phyloP scores from a whole-genome alignment of 2,113 vertebrate species.

The Rhombomys opimus region DNA sequence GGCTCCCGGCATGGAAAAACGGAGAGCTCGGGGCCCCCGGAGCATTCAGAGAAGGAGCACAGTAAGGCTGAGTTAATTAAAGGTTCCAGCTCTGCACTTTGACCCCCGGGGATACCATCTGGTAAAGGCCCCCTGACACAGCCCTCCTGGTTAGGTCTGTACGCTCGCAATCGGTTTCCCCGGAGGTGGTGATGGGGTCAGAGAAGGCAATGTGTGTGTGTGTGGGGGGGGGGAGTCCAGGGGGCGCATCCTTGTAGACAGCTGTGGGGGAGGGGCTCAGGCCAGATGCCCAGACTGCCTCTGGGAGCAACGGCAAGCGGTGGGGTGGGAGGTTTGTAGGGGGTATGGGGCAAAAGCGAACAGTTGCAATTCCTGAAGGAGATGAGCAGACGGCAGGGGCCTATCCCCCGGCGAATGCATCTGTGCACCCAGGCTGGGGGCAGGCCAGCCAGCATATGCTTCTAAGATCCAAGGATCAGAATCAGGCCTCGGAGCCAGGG shows the following conservation, averaged over 20 bases:
- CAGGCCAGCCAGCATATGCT: constrained; percentile 33
- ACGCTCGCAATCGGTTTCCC: neutral
- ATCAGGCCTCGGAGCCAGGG: neutral
- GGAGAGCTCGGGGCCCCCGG: constrained; percentile 63
- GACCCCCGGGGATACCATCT: constrained; percentile 60
- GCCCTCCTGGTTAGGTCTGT: neutral
- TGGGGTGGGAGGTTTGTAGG: neutral
- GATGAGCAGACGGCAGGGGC: constrained; percentile 57
- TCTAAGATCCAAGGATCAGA: constrained; percentile 17
- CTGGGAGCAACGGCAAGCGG: neutral
- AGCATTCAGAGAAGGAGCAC: constrained; percentile 65
- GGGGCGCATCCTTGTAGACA: neutral
- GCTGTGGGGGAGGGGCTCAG: neutral
- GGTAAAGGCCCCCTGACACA: constrained; percentile 19
- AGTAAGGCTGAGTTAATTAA: constrained; percentile 72
- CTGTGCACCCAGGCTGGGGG: neutral
- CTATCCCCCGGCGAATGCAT: neutral
- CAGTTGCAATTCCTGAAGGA: constrained; percentile 62
- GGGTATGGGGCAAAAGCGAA: neutral
- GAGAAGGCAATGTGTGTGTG: neutral
- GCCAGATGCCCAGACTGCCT: constrained; percentile 46
- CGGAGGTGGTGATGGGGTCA: neutral
- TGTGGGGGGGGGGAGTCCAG: neutral
- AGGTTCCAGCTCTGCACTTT: constrained; percentile 40
- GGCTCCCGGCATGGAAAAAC: constrained; percentile 55